A percentile compares a stretch with the other conserved stretches of the same genome.
These are phyloP conservation scores for Carettochelys insculpta DNA, from an alignment of 2,113 vertebrate genomes.

Conservation along the genomic window DNA sequence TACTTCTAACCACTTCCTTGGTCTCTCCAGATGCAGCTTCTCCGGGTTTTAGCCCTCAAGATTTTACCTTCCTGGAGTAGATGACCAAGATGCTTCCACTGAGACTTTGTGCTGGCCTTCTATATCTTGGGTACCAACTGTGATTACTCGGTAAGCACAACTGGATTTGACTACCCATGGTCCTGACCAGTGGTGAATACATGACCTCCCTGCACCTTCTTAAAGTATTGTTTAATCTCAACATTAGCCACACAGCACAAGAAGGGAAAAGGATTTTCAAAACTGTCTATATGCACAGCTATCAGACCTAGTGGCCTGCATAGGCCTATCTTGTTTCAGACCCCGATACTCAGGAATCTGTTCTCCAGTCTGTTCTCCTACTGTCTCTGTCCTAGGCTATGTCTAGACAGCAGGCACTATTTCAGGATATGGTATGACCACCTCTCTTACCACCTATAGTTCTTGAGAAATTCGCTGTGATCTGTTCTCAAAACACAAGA, in stretches of 20 bases:
- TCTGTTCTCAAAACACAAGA: slow-evolving; percentile 4
- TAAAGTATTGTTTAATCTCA: neutral
- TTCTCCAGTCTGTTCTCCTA: neutral
- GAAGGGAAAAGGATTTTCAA: neutral
- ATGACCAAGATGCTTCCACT: slow-evolving; percentile 2
- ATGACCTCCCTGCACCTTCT: neutral
- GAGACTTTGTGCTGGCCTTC: neutral
- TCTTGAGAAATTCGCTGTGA: neutral
- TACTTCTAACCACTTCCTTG: neutral
- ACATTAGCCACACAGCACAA: neutral
- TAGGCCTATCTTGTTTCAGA: neutral
- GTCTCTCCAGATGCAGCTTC: neutral
- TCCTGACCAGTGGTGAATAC: neutral
- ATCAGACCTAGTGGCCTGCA: neutral
- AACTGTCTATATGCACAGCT: neutral
- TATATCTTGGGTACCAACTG: neutral
- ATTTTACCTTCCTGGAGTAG: neutral
- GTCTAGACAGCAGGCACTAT: too few species aligned
- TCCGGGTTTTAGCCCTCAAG: neutral
- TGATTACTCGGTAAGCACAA: neutral
- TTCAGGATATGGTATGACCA: too few species aligned
- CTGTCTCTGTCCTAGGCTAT: neutral
- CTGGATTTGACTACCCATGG: neutral
- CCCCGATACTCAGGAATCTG: neutral
- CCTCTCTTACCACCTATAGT: too few species aligned